phyloP scores from a whole-genome alignment of 2,797 vertebrate genomes.

The Cyclopterus lumpus region DNA sequence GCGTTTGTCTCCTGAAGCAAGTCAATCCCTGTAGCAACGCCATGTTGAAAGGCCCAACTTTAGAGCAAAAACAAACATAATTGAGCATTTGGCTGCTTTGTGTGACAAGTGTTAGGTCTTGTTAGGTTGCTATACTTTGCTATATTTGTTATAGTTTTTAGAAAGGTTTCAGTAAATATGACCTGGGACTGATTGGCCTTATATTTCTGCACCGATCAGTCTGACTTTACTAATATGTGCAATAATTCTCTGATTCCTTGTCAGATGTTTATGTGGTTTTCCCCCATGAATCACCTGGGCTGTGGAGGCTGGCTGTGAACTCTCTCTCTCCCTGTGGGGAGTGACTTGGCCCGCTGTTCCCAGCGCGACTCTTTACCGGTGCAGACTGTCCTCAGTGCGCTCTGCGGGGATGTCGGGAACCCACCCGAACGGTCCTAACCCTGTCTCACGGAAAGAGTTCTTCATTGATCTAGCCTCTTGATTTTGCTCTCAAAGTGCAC shows the following conservation, averaged over 20 bases:
- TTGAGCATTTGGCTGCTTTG: no score
- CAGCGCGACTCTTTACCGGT: neutral
- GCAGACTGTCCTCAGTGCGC: neutral
- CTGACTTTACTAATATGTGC: neutral
- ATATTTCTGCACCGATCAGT: neutral
- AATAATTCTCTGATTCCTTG: neutral
- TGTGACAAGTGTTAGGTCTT: no score
- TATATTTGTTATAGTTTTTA: neutral
- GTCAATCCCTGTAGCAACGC: no score
- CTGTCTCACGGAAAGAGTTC: neutral
- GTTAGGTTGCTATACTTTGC: neutral
- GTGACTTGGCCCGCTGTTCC: neutral
- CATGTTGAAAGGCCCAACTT: no score
- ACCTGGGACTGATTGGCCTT: neutral
- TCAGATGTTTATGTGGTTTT: neutral
- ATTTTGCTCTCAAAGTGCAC: neutral
- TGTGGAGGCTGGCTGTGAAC: neutral
- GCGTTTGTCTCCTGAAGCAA: no score
- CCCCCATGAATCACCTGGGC: neutral
- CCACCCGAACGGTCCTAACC: neutral
- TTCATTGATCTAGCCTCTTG: neutral
- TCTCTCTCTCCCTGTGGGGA: neutral
- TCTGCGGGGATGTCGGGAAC: neutral
- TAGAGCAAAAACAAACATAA: no score
- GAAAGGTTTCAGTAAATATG: neutral